A percentile compares a stretch with the other conserved stretches of the same genome.
Evolutionary conservation across 2,797 vertebrate genomes (phyloP).

Genomic region (Hippocampus kuda): DNA sequence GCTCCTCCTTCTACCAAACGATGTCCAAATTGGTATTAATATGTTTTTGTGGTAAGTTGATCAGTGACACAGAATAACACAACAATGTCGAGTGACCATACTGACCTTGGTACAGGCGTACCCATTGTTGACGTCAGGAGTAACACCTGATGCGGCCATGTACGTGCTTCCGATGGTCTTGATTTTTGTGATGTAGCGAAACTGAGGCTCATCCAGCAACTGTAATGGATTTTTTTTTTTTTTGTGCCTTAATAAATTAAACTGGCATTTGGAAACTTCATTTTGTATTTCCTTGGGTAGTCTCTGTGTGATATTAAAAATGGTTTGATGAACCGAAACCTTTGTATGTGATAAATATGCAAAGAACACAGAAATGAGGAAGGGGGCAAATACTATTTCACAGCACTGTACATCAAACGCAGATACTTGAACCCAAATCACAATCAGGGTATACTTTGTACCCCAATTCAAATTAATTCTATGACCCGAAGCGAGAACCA

Average conservation of each 20-base stretch:
- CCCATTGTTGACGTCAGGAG: slow-evolving; percentile 77
- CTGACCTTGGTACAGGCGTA: slow-evolving; percentile 76
- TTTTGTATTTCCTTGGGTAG: too few relatives aligned
- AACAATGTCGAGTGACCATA: neutral
- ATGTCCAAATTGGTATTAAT: neutral
- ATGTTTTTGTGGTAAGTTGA: neutral
- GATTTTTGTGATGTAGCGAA: slow-evolving; percentile 93
- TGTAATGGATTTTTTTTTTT: slow-evolving; percentile 36
- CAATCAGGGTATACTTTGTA: neutral
- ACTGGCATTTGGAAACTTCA: too few relatives aligned
- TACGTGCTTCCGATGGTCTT: slow-evolving; percentile 98
- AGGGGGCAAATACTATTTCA: too few relatives aligned
- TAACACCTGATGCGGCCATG: slow-evolving; percentile 93
- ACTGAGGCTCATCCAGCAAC: slow-evolving; percentile 89
- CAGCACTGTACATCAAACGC: too few relatives aligned
- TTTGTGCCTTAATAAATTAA: too few relatives aligned
- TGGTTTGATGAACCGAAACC: too few relatives aligned
- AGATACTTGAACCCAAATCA: neutral
- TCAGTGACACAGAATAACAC: neutral
- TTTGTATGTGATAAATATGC: too few relatives aligned
- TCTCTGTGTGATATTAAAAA: too few relatives aligned
- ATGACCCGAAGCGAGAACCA: neutral
- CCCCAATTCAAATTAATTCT: neutral
- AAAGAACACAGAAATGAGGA: too few relatives aligned
- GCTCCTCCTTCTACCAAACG: slow-evolving; percentile 70